Conservation (phyloP, 1,140 invertebrate species). For the Thaumetopoea pityocampa region DNA sequence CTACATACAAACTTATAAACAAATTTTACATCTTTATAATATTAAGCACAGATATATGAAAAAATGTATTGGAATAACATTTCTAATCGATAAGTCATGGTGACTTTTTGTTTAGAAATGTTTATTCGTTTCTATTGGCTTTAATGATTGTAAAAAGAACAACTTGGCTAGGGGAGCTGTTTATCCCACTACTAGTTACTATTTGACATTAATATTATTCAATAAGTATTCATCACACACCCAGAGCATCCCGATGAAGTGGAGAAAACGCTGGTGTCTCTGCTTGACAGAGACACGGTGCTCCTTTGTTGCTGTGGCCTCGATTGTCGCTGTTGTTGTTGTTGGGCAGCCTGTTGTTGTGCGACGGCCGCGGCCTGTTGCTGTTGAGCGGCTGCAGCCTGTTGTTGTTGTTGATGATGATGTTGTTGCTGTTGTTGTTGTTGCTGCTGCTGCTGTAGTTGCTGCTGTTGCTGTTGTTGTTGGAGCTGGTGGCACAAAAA, state of each 20-base stretch:
- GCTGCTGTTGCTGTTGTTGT: conserved; percentile 27
- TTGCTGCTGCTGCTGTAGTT: conserved; percentile 23
- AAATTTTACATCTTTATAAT: too few species aligned
- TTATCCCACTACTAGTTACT: too few species aligned
- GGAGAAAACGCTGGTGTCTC: conserved; percentile 65
- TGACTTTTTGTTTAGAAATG: too few species aligned
- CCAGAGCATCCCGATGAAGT: conserved; percentile 63
- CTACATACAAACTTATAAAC: too few species aligned
- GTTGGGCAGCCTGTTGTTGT: conserved; percentile 25
- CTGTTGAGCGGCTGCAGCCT: conserved; percentile 19
- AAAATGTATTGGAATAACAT: too few species aligned
- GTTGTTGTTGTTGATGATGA: conserved; percentile 26
- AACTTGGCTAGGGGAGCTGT: too few species aligned
- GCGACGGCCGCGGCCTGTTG: conserved; percentile 21
- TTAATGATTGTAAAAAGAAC: too few species aligned
- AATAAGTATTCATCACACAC: conserved; percentile 35
- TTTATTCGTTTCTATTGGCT: too few species aligned
- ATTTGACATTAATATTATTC: too few species aligned
- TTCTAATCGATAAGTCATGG: too few species aligned
- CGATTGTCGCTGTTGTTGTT: conserved; percentile 25
- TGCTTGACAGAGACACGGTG: conserved; percentile 49
- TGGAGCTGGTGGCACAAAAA: too few species aligned
- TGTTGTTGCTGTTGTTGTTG: conserved; percentile 24
- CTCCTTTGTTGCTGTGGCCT: conserved; percentile 28
- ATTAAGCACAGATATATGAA: too few species aligned